Evolutionary conservation across 2,888 invertebrate species (phyloP).

Genomic region (Athalia circularis): DNA sequence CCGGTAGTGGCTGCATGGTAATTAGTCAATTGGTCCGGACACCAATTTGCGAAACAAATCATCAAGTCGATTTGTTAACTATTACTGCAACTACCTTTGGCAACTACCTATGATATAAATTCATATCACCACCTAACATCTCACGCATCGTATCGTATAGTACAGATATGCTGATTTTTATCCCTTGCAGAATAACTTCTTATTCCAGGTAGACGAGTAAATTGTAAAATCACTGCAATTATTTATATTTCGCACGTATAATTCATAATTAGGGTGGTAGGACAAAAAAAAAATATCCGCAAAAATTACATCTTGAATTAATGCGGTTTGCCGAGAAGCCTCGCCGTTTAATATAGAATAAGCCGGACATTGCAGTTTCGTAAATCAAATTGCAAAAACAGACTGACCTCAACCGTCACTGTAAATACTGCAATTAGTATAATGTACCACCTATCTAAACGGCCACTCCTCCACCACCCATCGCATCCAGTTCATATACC

Average conservation of each 20-base stretch:
- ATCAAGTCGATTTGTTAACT: slow-evolving; percentile 17
- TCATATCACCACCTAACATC: not conserved
- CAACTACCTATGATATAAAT: slow-evolving; percentile 16
- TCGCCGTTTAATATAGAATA: slow-evolving; percentile 15
- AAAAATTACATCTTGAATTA: not conserved
- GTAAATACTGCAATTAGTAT: not conserved
- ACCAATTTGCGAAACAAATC: slow-evolving; percentile 35
- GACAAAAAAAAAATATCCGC: not conserved
- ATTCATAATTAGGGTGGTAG: not conserved
- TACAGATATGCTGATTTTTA: not conserved
- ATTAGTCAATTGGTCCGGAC: slow-evolving; percentile 38
- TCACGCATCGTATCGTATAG: not conserved
- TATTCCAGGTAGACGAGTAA: not conserved
- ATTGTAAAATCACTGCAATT: not conserved
- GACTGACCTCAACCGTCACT: not conserved
- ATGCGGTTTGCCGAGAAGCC: not conserved
- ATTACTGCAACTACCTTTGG: not conserved
- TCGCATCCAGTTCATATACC: not conserved
- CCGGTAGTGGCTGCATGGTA: slow-evolving; percentile 15
- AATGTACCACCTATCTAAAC: not conserved
- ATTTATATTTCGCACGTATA: slow-evolving; percentile 4
- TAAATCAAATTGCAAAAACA: not conserved
- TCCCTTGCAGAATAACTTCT: not conserved
- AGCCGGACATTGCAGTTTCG: not conserved
- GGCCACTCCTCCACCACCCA: slow-evolving; percentile 2